phyloP scores from a whole-genome alignment of 2,113 vertebrate genomes.

The Mirza zaza region DNA sequence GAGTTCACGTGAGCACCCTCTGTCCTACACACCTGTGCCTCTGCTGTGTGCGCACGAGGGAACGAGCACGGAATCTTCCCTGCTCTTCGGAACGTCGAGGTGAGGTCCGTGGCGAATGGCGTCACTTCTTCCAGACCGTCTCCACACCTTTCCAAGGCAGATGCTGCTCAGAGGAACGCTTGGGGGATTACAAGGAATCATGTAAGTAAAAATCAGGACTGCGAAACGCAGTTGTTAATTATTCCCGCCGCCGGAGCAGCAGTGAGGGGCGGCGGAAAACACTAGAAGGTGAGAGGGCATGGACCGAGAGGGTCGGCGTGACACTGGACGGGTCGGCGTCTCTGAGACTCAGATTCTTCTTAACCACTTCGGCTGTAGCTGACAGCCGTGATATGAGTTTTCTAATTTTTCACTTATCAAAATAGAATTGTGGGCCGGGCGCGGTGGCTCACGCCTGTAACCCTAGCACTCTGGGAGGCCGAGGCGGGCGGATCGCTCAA shows the following conservation, averaged over 20 bases:
- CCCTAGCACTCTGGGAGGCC: no score
- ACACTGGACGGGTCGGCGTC: no score
- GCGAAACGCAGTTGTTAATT: background rate
- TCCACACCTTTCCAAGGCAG: background rate
- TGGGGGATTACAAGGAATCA: background rate
- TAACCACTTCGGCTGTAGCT: no score
- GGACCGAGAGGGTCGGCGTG: rapidly evolving
- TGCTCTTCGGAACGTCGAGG: background rate
- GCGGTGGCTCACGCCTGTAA: no score
- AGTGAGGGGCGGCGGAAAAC: background rate
- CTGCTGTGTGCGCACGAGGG: background rate
- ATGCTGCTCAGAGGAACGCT: background rate
- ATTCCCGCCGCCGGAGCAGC: background rate
- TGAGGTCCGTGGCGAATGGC: background rate
- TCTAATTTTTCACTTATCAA: no score
- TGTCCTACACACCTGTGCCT: no score
- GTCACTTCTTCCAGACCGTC: background rate
- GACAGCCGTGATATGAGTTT: no score
- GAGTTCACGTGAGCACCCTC: background rate
- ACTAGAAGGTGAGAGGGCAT: background rate
- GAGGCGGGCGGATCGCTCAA: no score
- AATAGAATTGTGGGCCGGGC: no score
- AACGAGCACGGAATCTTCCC: no score
- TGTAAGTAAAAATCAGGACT: background rate
- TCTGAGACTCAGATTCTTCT: background rate